Conservation (phyloP, 2,888 invertebrate genomes). For the Parochlus steinenii region DNA sequence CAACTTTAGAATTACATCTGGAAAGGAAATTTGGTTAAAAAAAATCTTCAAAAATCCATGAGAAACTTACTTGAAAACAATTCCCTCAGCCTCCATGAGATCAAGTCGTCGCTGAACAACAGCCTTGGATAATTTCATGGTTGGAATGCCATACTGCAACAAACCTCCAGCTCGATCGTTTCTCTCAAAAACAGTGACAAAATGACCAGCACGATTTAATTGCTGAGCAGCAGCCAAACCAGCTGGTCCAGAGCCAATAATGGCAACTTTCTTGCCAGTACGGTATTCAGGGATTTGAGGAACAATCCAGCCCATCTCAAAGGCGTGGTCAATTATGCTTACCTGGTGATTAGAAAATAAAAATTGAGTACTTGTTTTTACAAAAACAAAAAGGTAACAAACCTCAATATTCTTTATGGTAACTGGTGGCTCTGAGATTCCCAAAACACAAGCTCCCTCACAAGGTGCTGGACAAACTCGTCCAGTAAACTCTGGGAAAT, state of each 20-base stretch:
- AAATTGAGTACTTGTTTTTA: too few species aligned
- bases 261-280: slow-evolving; percentile 68
- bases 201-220: slow-evolving; percentile 84
- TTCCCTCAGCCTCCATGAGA: slow-evolving; percentile 76
- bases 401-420: slow-evolving; percentile 99
- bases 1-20: slow-evolving; percentile 68
- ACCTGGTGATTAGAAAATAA: too few species aligned
- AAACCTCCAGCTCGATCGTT: slow-evolving; percentile 92
- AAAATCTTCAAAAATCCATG: too few species aligned
- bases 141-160: slow-evolving; percentile 94
- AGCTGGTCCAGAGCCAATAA: slow-evolving; percentile 90
- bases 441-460: slow-evolving; percentile 94
- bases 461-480: slow-evolving; percentile 94
- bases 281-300: slow-evolving; percentile 60
- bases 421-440: slow-evolving; percentile 89
- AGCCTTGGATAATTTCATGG: slow-evolving; percentile 93
- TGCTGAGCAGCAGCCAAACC: slow-evolving; percentile 94
- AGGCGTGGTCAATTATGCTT: slow-evolving; percentile 97
- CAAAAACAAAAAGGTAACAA: too few species aligned
- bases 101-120: slow-evolving; percentile 81
- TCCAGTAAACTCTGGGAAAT: slow-evolving; percentile 96
- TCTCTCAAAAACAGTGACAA: slow-evolving; percentile 91
- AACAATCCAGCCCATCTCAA: slow-evolving; percentile 86
- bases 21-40: too few species aligned
- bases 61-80: slow-evolving; percentile 75